Percentiles rank a stretch among this genome's conserved stretches.
Conservation (phyloP, 2,888 invertebrate species). For the Drosophila falleni region DNA sequence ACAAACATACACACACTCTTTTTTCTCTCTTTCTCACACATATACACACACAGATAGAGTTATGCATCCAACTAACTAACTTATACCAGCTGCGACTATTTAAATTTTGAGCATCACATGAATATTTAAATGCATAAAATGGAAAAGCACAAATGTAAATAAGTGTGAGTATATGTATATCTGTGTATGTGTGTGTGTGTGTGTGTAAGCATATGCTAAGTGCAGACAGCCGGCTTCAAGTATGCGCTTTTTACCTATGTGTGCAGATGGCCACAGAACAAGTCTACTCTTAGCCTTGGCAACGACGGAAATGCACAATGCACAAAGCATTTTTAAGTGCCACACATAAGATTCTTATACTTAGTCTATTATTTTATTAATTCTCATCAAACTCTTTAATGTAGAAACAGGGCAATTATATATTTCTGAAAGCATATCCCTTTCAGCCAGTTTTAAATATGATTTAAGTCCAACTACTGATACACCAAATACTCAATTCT, state of each 20-base stretch:
- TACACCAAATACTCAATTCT: background rate
- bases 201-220: constrained; percentile 43
- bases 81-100: constrained; percentile 53
- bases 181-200: background rate
- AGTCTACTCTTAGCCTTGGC: constrained; percentile 48
- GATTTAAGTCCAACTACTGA: background rate
- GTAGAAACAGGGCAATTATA: background rate
- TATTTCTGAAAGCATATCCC: background rate
- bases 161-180: constrained; percentile 6
- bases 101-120: constrained; percentile 73
- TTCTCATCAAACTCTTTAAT: background rate
- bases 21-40: background rate
- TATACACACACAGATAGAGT: background rate
- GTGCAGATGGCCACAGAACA: constrained; percentile 17
- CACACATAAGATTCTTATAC: background rate
- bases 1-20: background rate
- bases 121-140: constrained; percentile 75
- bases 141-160: constrained; percentile 73
- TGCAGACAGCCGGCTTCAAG: constrained; percentile 51
- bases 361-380: background rate
- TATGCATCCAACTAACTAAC: constrained; percentile 18
- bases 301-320: constrained; percentile 16
- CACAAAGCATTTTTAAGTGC: constrained; percentile 18
- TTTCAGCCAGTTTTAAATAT: background rate
- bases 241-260: constrained; percentile 36